Evolutionary conservation across 2,888 invertebrate species (phyloP).

Genomic region (Congeria kusceri): DNA sequence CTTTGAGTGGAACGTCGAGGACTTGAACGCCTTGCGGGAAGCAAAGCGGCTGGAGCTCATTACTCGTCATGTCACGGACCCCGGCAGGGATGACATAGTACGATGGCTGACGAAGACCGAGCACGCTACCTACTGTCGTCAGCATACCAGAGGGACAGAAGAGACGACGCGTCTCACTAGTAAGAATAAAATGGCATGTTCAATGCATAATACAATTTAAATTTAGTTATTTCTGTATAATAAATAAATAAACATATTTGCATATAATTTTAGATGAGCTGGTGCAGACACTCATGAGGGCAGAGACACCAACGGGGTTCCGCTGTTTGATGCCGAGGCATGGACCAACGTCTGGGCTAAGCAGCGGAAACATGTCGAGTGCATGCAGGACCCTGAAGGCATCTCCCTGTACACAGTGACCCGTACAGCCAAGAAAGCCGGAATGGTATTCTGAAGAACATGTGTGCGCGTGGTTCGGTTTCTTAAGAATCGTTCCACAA

Average conservation of each 20-base stretch:
- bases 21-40: conserved; percentile 35
- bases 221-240: neutral
- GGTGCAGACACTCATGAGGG: conserved; percentile 46
- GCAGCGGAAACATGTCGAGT: conserved; percentile 54
- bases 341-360: conserved; percentile 34
- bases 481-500: conserved; percentile 65
- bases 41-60: conserved; percentile 44
- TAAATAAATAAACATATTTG: too few relatives aligned
- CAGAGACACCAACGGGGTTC: conserved; percentile 49
- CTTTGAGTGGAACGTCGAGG: conserved; percentile 59
- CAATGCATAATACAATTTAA: too few relatives aligned
- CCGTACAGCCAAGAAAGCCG: conserved; percentile 50
- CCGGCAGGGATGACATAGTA: neutral
- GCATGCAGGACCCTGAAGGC: conserved; percentile 61
- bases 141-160: conserved; percentile 54
- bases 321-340: conserved; percentile 45
- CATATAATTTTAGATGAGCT: conserved; percentile 28
- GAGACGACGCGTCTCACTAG: conserved; percentile 38
- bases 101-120: conserved; percentile 41
- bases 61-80: neutral
- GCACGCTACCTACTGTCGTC: conserved; percentile 49
- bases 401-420: conserved; percentile 53
- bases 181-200: neutral
- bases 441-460: conserved; percentile 39
- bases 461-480: conserved; percentile 63